Percentiles rank a stretch among this genome's conserved stretches.
Evolutionary conservation across 2,797 vertebrate genomes (phyloP).

Genomic region (Muscicapa comitata): DNA sequence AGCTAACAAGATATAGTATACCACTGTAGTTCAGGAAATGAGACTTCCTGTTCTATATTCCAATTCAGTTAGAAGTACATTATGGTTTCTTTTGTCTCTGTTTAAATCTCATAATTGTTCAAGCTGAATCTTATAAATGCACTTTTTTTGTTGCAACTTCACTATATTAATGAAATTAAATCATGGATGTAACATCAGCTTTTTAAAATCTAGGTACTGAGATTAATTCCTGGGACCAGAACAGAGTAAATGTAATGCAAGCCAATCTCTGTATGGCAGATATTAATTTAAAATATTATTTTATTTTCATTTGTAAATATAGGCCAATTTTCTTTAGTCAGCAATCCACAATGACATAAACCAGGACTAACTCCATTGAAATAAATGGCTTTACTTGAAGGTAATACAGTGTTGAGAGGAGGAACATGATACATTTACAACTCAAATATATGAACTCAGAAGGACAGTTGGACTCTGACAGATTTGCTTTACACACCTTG

Average conservation of each 20-base stretch:
- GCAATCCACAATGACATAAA: neutral
- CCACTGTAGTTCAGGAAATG: conserved; percentile 12
- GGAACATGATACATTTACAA: neutral
- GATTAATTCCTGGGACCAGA: neutral
- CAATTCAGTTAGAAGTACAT: conserved; percentile 2
- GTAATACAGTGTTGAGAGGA: neutral
- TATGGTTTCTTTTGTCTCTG: conserved; percentile 17
- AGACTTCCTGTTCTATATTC: neutral
- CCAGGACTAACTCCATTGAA: neutral
- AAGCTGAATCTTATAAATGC: neutral
- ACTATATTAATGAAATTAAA: neutral
- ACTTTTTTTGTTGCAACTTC: neutral
- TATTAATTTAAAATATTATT: neutral
- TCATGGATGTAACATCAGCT: neutral
- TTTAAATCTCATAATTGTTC: conserved; percentile 31
- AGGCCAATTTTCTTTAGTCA: neutral
- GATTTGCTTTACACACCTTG: neutral
- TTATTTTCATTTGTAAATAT: neutral
- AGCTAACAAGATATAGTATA: neutral
- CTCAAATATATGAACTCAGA: neutral
- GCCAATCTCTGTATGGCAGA: neutral
- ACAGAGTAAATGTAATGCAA: neutral
- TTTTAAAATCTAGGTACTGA: neutral
- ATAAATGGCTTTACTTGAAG: neutral
- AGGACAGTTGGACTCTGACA: neutral